A percentile compares a stretch with the other conserved stretches of the same genome.
Conservation (phyloP, 2,113 vertebrate genomes). For the Myotis davidii region DNA sequence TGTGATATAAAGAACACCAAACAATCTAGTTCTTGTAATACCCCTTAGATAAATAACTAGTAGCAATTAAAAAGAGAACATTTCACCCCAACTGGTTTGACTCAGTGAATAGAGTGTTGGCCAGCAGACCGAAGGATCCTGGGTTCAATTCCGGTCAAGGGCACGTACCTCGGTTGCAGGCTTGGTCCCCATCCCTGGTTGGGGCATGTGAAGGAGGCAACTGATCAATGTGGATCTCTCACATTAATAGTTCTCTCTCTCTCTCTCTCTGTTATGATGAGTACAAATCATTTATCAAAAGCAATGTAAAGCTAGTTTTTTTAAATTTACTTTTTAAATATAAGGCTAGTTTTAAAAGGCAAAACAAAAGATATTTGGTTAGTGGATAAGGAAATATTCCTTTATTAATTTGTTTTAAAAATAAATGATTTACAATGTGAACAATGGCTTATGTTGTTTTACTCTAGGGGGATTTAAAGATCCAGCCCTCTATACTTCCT, state of each 20-base stretch:
- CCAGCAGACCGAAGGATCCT: not conserved
- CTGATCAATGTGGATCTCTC: not conserved
- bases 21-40: not conserved
- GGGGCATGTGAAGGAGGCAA: not conserved
- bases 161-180: not conserved
- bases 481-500: slow-evolving; percentile 91
- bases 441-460: slow-evolving; percentile 47
- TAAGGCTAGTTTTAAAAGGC: slow-evolving; percentile 23
- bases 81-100: not conserved
- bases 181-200: not conserved
- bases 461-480: slow-evolving; percentile 90
- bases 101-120: no score
- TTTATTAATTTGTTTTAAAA: not conserved
- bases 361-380: not conserved
- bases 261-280: not conserved
- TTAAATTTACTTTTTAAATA: not conserved
- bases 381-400: not conserved
- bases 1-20: not conserved
- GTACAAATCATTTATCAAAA: slow-evolving; percentile 9
- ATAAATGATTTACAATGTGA: not conserved
- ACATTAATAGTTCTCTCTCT: not conserved
- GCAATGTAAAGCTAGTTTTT: not conserved
- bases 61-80: not conserved
- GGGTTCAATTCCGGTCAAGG: not conserved
- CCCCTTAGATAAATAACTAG: not conserved